Base-by-base conservation (phyloP, 2,888 invertebrate genomes). In the Drosophila borealis region DNA sequence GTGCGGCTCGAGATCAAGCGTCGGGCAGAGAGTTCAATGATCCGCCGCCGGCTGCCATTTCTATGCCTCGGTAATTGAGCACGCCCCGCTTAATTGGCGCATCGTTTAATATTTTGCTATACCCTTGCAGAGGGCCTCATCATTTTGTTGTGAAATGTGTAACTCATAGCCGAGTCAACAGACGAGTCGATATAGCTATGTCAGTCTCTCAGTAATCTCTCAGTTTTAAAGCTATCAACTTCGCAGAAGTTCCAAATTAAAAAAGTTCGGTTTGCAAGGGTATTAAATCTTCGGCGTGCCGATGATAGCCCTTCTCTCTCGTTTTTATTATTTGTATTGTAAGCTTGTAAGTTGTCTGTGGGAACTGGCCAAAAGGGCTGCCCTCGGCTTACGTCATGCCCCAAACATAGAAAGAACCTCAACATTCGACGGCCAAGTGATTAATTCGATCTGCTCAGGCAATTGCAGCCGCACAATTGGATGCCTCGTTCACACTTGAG, bases 21-120 rank as follows among this genome's bases (percentile, higher is more conserved):
- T 61, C 56, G 51, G 69, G 64, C 59, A 55, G 62, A 62, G 78
- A 78, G 83, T 88, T 84, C 83, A 84, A 86, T 86, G 83, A 80
- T 88, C 78, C 41, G 50, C 37, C 41, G 49, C 61, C 41, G 37
- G 25, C 50, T 70, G 70, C 70, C 70, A 67, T 68, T 81, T 87
- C 63, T 75, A 65, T 75, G 61, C 60, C 25, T 41, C 29, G 39
- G 59, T 75, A 74, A 76, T 69, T 78, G 62, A 73, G 48, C 59
- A 48, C 60, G 74, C 72, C 63, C 50, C 66, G 56, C 66, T 72
- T 72, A 64, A 74, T 74, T 78, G 68, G 68, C 79, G 63, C 78
- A 77, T 64, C 60, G 51, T 48, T 57, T 64, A 41, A 50, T 56
- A 46, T 17, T 17, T 17, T 17, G 17, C 17, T 17, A 17, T 17